Evolutionary conservation across 2,888 invertebrate genomes (phyloP).

Genomic region (Gymnosoma rotundatum): DNA sequence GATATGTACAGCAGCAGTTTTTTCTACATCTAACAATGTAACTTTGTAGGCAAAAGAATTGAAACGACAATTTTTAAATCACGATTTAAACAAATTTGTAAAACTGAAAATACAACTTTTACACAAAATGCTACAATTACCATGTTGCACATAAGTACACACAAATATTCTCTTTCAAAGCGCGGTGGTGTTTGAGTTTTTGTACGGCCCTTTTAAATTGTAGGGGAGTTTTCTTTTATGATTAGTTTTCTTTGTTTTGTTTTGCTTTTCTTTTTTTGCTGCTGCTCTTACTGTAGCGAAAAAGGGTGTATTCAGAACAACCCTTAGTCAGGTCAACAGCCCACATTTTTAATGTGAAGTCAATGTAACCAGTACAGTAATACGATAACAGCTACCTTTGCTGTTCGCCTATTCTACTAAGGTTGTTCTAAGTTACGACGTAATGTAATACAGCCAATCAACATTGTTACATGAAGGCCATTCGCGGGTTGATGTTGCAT

Average conservation of each 20-base stretch:
- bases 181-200: constrained; percentile 18
- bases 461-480: constrained; percentile 69
- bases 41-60: neutral
- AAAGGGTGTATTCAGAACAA: constrained; percentile 63
- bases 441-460: constrained; percentile 78
- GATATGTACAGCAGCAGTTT: constrained; percentile 11
- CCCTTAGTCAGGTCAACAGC: constrained; percentile 68
- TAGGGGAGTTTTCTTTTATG: constrained; percentile 63
- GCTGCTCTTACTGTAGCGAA: neutral
- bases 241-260: neutral
- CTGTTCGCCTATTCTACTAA: constrained; percentile 80
- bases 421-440: constrained; percentile 82
- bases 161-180: neutral
- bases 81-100: neutral
- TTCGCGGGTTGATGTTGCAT: constrained; percentile 52
- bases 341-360: constrained; percentile 43
- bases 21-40: neutral
- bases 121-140: neutral
- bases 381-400: constrained; percentile 27
- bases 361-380: constrained; percentile 67
- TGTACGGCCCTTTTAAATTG: constrained; percentile 65
- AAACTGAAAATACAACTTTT: neutral
- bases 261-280: constrained; percentile 9
- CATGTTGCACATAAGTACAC: neutral
- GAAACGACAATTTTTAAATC: neutral